Evolutionary conservation across 35 echinoderm and acorn worm species (phyloP).

Genomic region (Lytechinus variegatus): DNA sequence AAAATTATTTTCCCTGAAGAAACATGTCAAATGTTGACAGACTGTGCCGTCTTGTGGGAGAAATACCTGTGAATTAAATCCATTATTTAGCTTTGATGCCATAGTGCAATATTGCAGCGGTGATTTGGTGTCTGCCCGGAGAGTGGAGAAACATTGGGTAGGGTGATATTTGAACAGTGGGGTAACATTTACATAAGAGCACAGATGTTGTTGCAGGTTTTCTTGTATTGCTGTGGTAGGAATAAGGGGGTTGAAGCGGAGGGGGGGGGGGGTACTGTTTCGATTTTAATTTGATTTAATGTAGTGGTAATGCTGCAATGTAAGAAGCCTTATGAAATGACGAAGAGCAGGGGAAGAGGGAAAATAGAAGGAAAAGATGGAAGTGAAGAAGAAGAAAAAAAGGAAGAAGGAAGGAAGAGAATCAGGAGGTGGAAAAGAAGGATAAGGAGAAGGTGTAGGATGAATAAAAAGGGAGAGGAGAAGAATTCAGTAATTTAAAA

Average conservation of each 20-base stretch:
- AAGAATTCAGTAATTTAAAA: too few species aligned
- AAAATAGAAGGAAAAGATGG: neutral
- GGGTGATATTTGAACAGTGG: neutral
- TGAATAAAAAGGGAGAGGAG: neutral
- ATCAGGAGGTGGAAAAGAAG: neutral
- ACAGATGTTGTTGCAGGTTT: neutral
- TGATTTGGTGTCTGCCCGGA: neutral
- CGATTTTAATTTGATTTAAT: neutral
- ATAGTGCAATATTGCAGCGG: neutral
- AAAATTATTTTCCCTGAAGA: neutral
- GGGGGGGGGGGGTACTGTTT: too few species aligned
- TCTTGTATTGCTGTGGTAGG: neutral
- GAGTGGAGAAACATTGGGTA: neutral
- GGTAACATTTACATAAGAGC: neutral
- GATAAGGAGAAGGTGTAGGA: neutral
- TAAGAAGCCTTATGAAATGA: neutral
- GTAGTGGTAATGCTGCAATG: neutral
- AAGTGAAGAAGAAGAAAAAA: neutral
- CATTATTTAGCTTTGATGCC: neutral
- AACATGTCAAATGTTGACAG: neutral
- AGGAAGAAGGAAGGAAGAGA: neutral
- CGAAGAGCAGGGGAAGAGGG: conserved; percentile 16
- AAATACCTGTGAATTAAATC: neutral
- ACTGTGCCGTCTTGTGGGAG: neutral
- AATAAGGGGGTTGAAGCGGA: too few species aligned